A percentile compares a stretch with the other conserved stretches of the same genome.
These are phyloP conservation scores for Strongylocentrotus purpuratus DNA, from an alignment of 35 echinoderm and acorn worm species.

Conservation along the genomic window DNA sequence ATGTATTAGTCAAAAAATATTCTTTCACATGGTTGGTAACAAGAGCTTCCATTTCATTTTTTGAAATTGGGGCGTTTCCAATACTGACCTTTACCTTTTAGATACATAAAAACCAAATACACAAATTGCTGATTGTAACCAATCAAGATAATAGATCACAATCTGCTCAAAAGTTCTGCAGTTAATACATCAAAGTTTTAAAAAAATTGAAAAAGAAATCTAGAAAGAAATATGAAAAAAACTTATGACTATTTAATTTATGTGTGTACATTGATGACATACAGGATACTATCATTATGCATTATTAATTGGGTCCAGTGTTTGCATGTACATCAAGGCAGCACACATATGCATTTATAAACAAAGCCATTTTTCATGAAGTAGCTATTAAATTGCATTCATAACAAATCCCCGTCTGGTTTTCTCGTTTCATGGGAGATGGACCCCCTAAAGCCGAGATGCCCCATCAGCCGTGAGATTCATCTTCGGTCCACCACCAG, in stretches of 20 bases:
- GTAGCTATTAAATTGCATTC: background rate
- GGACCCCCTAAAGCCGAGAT: background rate
- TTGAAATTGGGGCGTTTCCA: no score
- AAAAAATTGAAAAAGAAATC: background rate
- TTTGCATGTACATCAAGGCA: background rate
- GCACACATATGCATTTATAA: background rate
- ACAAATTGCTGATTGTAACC: no score
- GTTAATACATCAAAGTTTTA: background rate
- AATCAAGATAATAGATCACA: background rate
- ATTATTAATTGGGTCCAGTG: background rate
- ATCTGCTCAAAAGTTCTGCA: no score
- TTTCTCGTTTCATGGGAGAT: background rate
- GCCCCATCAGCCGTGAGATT: background rate
- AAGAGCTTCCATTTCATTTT: no score
- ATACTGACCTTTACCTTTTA: no score
- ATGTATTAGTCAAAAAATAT: no score
- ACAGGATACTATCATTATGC: background rate
- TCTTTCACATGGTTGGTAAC: no score
- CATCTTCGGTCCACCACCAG: background rate
- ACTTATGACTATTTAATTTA: background rate
- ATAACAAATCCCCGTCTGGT: background rate
- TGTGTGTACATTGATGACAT: background rate
- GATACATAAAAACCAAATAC: no score
- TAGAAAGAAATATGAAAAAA: background rate
- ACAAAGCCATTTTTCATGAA: background rate